phyloP scores from a whole-genome alignment of 2,888 invertebrate genomes.

The Andrena hattorfiana region DNA sequence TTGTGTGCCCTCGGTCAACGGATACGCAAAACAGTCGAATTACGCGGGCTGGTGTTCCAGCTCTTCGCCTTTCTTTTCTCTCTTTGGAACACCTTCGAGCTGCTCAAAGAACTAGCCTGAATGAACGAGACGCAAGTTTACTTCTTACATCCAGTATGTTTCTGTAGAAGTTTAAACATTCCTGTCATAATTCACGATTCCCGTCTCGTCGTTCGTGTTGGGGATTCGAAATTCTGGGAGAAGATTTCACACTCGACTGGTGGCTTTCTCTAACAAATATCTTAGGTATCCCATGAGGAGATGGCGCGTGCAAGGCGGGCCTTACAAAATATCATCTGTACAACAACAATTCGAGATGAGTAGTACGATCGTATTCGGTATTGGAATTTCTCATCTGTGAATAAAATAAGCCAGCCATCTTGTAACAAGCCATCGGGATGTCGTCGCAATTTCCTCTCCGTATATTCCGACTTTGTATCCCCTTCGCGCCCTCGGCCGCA shows the following conservation, averaged over 20 bases:
- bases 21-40: conserved; percentile 66
- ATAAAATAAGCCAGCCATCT: not conserved
- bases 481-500: conserved; percentile 19
- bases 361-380: too few relatives aligned
- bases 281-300: too few relatives aligned
- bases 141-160: not conserved
- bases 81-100: not conserved
- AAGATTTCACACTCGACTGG: too few relatives aligned
- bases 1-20: conserved; percentile 64
- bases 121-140: not conserved
- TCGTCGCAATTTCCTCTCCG: conserved; percentile 25
- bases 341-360: too few relatives aligned
- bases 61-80: conserved; percentile 23
- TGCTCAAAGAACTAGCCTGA: not conserved
- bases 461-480: conserved; percentile 24
- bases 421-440: conserved; percentile 7
- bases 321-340: too few relatives aligned
- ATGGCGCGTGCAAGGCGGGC: too few relatives aligned
- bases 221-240: too few relatives aligned
- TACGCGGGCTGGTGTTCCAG: conserved; percentile 41
- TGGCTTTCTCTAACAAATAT: too few relatives aligned
- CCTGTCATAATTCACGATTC: too few relatives aligned
- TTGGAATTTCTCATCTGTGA: not conserved
- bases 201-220: too few relatives aligned
- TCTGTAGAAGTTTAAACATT: too few relatives aligned